phyloP scores from a whole-genome alignment of 2,797 vertebrate genomes.

The Oryzias dopingdopingensis region DNA sequence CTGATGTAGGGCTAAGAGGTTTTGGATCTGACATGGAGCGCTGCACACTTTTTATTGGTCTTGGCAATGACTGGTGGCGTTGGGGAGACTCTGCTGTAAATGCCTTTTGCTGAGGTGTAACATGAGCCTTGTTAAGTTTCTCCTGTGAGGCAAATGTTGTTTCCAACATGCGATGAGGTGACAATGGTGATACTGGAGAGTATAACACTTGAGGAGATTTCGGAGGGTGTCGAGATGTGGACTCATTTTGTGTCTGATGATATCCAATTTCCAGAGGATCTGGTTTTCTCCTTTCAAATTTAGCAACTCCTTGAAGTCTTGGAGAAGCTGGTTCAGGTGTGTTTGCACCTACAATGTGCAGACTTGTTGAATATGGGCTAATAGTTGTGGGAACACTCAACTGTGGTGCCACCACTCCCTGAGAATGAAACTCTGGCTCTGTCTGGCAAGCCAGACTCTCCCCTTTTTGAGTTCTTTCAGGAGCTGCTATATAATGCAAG shows the following conservation, averaged over 20 bases:
- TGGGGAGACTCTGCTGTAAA: constrained; percentile 87
- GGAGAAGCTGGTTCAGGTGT: constrained; percentile 75
- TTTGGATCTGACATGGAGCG: constrained; percentile 98
- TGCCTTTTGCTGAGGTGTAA: constrained; percentile 97
- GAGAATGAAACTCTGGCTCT: constrained; percentile 88
- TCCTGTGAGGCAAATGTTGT: constrained; percentile 94
- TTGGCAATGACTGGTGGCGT: constrained; percentile 91
- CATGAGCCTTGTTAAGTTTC: constrained; percentile 96
- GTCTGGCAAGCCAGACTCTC: constrained; percentile 99
- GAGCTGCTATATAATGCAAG: constrained; percentile 94
- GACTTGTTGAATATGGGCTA: constrained; percentile 90
- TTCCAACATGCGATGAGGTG: constrained; percentile 95
- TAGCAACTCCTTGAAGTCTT: constrained; percentile 83
- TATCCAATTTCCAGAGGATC: constrained; percentile 97
- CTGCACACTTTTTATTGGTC: constrained; percentile 97
- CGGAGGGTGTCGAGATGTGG: constrained; percentile 88
- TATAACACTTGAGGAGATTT: constrained; percentile 98
- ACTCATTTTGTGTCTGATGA: constrained; percentile 85
- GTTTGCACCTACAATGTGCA: constrained; percentile 89
- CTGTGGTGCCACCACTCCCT: constrained; percentile 87
- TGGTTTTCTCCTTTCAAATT: constrained; percentile 95
- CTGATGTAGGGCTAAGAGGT: constrained; percentile 96
- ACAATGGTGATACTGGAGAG: constrained; percentile 95
- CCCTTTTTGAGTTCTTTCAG: constrained; percentile 92
- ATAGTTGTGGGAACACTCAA: constrained; percentile 90